Base-by-base conservation (phyloP, 2,797 vertebrate species). In the Myotis vivesi region DNA sequence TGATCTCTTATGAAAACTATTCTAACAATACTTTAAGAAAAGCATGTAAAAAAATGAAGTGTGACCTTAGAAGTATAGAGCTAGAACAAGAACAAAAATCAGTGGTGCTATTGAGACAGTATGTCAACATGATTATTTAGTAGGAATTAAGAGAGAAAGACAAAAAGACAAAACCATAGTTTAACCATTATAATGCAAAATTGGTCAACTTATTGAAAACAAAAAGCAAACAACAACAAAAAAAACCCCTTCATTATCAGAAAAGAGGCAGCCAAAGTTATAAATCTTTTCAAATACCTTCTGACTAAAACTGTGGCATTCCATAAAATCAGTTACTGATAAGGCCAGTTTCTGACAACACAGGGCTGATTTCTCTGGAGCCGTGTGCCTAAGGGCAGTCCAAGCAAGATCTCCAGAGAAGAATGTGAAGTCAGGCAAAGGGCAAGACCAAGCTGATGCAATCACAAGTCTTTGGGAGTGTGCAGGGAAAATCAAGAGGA, bases 281-380 rank as follows among this genome's bases (percentile, higher is more conserved):
- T 15, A 75, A 49, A 53, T 22, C 68, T 92, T 96, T 96, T 66
- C 84, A 59, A 77, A 93, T 95, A 57, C 73, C 91, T 53, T 89
- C 89, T 97, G 55, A 49, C 80, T 8, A 55, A 95, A 95, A 79
- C 55, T n/a, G 1, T 84, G 16, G 38, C 91, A 68, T 93, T 69
- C 19, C 22, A 0, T 44, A 38, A 64, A 73, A 44, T 86, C 69
- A 93, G 73, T 71, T 92, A 94, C 91, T 69, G 81, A 38, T 6
- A 59, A 92, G 51, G 87, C 84, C 62, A 20, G 90, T 94, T 93
- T 94, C 71, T 91, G 84, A 92, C 62, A 64, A 69, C 33, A n/a
- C 0, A 53, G 75, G 66, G 41, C 66, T 53, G 77, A 87, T 33
- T 93, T 94, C 79, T 93, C 92, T 93, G 59, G 87, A 88, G 5